phyloP scores from a whole-genome alignment of 2,113 vertebrate species.

The Xyrauchen texanus region DNA sequence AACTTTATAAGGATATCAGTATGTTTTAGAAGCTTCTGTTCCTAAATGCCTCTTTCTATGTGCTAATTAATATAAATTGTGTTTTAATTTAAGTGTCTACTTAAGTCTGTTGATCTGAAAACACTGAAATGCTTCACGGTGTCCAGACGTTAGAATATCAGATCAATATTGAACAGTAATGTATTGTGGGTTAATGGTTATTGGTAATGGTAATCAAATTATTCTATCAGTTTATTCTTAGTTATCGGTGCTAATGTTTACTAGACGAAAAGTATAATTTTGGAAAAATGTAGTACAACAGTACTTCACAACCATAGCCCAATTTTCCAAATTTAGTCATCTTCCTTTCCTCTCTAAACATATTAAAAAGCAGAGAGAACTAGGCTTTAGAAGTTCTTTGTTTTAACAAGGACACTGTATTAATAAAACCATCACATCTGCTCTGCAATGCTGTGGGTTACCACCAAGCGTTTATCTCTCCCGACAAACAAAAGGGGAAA shows the following conservation, averaged over 20 bases:
- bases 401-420: slow-evolving; percentile 33
- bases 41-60: not conserved
- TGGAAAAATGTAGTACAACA: not conserved
- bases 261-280: not conserved
- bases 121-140: too few species aligned
- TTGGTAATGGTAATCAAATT: too few species aligned
- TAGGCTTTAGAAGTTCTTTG: slow-evolving; percentile 16
- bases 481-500: slow-evolving; percentile 51
- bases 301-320: slow-evolving; percentile 1
- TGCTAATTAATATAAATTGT: not conserved
- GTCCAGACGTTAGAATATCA: too few species aligned
- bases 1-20: not conserved
- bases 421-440: slow-evolving; percentile 53
- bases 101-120: too few species aligned
- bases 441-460: slow-evolving; percentile 43
- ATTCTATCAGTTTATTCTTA: not conserved
- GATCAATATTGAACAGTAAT: too few species aligned
- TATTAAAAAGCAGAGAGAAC: slow-evolving; percentile 20
- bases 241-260: not conserved
- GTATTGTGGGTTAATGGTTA: too few species aligned
- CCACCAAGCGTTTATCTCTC: slow-evolving; percentile 46
- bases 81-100: not conserved
- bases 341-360: slow-evolving; percentile 10
- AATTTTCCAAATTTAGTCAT: slow-evolving; percentile 13
- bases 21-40: not conserved